Conservation (phyloP, 2,113 vertebrate species). For the Larimichthys crocea region DNA sequence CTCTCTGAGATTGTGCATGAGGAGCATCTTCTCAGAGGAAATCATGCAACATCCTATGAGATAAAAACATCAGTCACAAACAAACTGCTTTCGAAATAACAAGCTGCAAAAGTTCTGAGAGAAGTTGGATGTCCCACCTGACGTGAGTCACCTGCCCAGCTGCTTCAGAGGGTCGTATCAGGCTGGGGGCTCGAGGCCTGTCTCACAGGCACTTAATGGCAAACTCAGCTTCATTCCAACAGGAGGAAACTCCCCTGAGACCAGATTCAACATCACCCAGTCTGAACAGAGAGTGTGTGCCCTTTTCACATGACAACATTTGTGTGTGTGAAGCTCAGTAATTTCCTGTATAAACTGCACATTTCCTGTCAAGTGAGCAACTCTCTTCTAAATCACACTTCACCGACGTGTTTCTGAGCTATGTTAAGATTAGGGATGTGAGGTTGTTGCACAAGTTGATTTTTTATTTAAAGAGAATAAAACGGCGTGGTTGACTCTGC, state of each 20-base stretch:
- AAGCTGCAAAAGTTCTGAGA: not conserved
- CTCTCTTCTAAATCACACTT: not conserved
- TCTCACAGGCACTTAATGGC: constrained; percentile 22
- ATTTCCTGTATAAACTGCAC: constrained; percentile 16
- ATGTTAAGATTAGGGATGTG: not conserved
- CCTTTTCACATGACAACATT: not conserved
- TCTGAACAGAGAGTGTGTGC: not conserved
- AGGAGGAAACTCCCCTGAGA: constrained; percentile 28
- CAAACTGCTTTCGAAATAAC: not conserved
- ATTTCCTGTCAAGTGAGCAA: constrained; percentile 7
- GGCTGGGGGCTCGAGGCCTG: constrained; percentile 5
- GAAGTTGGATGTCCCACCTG: not conserved
- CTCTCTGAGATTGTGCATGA: constrained; percentile 55
- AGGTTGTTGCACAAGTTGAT: not conserved
- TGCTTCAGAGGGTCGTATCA: not conserved
- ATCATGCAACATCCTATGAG: not conserved
- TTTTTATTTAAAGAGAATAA: constrained; percentile 13
- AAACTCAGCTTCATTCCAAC: constrained; percentile 19
- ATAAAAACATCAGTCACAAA: not conserved
- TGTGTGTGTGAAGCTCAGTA: not conserved
- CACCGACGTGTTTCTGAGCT: no score
- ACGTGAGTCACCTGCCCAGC: not conserved
- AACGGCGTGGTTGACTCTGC: no score
- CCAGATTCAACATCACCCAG: not conserved
- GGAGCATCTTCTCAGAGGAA: constrained; percentile 35